A percentile compares a stretch with the other conserved stretches of the same genome.
Evolutionary conservation across 2,888 invertebrate genomes (phyloP).

Genomic region (Cordilura impudica): DNA sequence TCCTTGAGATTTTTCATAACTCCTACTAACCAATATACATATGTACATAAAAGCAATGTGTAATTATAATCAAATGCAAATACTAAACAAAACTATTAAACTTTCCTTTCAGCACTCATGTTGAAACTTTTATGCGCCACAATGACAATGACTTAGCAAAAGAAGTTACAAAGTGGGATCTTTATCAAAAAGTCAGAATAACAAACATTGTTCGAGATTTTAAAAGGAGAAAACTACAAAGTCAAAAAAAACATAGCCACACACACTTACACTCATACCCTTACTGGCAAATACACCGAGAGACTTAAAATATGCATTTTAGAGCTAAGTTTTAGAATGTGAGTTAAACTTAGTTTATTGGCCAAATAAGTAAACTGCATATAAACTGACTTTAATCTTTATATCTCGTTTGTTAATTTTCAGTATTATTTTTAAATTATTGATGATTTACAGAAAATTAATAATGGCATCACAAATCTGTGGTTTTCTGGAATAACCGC

Average conservation of each 20-base stretch:
- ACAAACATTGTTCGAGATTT: slow-evolving; percentile 12
- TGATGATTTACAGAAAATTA: too few species aligned
- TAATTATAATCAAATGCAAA: too few species aligned
- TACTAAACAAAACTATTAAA: background rate
- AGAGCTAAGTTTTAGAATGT: slow-evolving; percentile 11
- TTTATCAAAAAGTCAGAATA: slow-evolving; percentile 29
- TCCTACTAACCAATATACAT: too few species aligned
- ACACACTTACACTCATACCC: background rate
- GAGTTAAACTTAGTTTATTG: too few species aligned
- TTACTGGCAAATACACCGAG: background rate
- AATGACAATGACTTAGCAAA: slow-evolving; percentile 5
- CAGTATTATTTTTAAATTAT: too few species aligned
- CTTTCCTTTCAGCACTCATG: background rate
- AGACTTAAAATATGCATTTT: slow-evolving; percentile 20
- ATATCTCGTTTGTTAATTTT: too few species aligned
- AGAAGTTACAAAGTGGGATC: slow-evolving; percentile 24
- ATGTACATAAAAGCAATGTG: too few species aligned
- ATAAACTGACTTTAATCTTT: too few species aligned
- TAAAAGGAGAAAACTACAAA: background rate
- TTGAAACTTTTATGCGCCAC: background rate
- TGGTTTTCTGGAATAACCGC: too few species aligned
- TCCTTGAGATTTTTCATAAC: too few species aligned
- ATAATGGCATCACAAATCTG: too few species aligned
- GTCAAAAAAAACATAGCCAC: background rate
- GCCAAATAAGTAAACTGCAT: too few species aligned